Percentiles rank a stretch among this genome's conserved stretches.
phyloP scores from a whole-genome alignment of 1,140 invertebrate genomes.

The Drosophila ironensis region DNA sequence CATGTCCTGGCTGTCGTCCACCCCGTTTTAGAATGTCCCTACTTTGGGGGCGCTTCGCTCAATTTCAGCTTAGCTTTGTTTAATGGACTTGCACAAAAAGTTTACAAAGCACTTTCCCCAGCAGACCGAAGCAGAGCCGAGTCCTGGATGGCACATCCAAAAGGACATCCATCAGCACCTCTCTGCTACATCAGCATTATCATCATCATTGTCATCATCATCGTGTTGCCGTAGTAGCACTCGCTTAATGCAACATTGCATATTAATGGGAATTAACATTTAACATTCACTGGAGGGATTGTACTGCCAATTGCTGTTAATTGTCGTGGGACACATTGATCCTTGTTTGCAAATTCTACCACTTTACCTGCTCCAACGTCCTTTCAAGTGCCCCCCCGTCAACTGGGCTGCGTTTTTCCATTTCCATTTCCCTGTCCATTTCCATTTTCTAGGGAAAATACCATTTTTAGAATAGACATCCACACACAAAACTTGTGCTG shows the following conservation, averaged over 20 bases:
- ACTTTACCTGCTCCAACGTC: no score
- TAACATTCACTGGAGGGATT: constrained; percentile 1
- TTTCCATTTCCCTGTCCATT: not conserved
- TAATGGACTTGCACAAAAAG: constrained; percentile 59
- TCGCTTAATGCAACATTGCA: constrained; percentile 16
- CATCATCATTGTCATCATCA: no score
- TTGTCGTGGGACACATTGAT: constrained; percentile 9
- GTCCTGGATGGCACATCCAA: not conserved
- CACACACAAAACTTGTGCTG: not conserved
- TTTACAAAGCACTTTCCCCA: constrained; percentile 55
- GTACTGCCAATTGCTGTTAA: constrained; percentile 12
- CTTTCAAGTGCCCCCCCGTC: no score
- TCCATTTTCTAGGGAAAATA: not conserved
- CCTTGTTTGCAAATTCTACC: no score
- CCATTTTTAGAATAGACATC: constrained; percentile 11
- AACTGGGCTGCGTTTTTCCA: no score
- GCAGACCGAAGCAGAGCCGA: not conserved
- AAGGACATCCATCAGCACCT: constrained; percentile 8
- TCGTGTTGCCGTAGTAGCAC: no score
- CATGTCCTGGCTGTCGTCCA: constrained; percentile 1
- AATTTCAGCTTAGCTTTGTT: constrained; percentile 57
- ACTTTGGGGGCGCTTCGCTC: constrained; percentile 8
- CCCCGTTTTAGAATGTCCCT: not conserved
- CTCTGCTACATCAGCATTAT: no score
- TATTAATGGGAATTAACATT: constrained; percentile 33